Conservation (phyloP, 2,113 vertebrate genomes). For the Campylorhamphus procurvoides region DNA sequence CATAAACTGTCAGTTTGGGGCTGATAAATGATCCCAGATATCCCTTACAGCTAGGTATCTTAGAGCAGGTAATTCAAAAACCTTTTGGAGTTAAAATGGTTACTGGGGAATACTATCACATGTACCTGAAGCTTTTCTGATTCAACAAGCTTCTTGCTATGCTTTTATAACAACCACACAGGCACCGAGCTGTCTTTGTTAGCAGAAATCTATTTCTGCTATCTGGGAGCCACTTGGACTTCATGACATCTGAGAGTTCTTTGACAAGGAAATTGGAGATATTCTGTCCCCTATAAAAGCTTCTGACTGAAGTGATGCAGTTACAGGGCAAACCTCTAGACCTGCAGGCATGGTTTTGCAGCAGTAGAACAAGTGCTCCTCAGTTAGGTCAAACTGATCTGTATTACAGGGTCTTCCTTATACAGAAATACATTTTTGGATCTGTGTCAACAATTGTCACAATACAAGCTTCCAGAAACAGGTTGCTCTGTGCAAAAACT, state of each 20-base stretch:
- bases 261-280: neutral
- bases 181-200: neutral
- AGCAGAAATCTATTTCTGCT: neutral
- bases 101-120: neutral
- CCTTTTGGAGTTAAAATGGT: neutral
- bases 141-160: neutral
- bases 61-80: neutral
- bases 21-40: neutral
- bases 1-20: neutral
- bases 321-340: neutral
- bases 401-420: neutral
- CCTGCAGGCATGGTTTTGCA: neutral
- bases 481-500: neutral
- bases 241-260: neutral
- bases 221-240: neutral
- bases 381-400: neutral
- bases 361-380: neutral
- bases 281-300: neutral
- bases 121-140: neutral
- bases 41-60: neutral
- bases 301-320: neutral
- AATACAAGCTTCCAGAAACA: neutral
- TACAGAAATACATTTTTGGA: neutral
- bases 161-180: neutral
- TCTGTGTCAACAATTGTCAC: neutral